Evolutionary conservation across 2,888 invertebrate genomes (phyloP), one percentile per base, ranked within the genome.

Genomic region (Tetropium fuscum): DNA sequence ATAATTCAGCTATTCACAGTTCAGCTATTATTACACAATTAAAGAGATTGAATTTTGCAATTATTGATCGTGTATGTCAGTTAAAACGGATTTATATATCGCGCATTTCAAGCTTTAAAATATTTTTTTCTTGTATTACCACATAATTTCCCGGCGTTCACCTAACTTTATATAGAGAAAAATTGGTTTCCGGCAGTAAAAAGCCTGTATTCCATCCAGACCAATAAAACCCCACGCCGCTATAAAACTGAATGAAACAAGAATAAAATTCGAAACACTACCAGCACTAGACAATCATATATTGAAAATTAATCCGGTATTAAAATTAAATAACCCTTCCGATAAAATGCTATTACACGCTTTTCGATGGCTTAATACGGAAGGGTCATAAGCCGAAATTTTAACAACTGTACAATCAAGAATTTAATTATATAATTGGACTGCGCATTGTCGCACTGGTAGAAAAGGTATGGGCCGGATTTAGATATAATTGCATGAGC

Each of bases 341-440:
- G 49, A 51, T 51, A 51, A 51, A 51, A 34, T 27, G 49, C 38
- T 25, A 51, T 51, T 51, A 51, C 40, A 51, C 49, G 49, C 49
- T 40, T 51, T 40, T 51, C 40, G 34, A 51, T 51, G 40, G 40
- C 38, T 51, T 51, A 40, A 51, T 51, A 40, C 34, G 19, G 59
- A 58, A 70, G 71, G 70, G 72, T 61, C 66, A 67, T 73, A 75
- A 75, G 69, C 75, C 69, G 65, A 69, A 73, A 74, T 73, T 75
- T 73, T 72, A 75, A 74, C 74, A 71, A 70, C 69, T 62, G 64
- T 69, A 71, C 71, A 73, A 75, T 74, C 69, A 71, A 69, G 70
- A 73, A 72, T 74, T 73, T 74, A 75, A 74, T 68, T 68, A 63
- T 69, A 70, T 74, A 75, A 75, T 74, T 75, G 73, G 68, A 69